Evolutionary conservation across 2,888 invertebrate genomes (phyloP), one percentile per base, ranked within the genome.

Genomic region (Leucoptera coffeella): DNA sequence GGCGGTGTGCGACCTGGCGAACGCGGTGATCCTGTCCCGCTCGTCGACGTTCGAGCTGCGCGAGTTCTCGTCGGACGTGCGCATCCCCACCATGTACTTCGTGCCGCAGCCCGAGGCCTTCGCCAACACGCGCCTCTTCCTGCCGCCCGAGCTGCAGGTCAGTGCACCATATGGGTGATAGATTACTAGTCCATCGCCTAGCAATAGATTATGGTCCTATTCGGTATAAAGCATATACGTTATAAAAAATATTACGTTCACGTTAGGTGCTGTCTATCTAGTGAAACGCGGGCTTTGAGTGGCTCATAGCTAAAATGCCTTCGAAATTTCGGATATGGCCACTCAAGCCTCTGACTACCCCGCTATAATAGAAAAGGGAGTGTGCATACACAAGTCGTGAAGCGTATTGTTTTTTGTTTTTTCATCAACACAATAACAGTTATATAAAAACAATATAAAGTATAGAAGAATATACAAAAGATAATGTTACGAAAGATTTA

Each of bases 1-100:
- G 87, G 89, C 95, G 14, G 81, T 92, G 28, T 95, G 95, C 73
- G 97, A 97, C 74, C 73, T 97, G 36, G 89, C 94, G 10, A 82
- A 93, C 73, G 87, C 90, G 25, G 76, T 97, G 43, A 81, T 97
- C 39, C 79, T 88, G 65, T 79, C 88, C 30, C 91, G 92, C 50
- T 85, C 90, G 25, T 77, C 82, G 28, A 86, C 81, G 48, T 92
- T 89, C 64, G 92, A 93, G 47, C 73, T 89, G 64, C 90, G 89
- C 53, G 92, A 93, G 47, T 88, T 88, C 54, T 85, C 89, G 5
- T 78, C 85, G 22, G 88, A 91, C 53, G 82, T 86, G 28, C 76
- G 88, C 46, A 82, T 94, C 50, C 91, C 93, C 34, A 80, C 85
- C 26, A 92, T 92, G 88, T 90, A 89, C 74, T 92, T 89, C 65